These are phyloP conservation scores for Andrena bicolor DNA, from an alignment of 2,888 invertebrate species.

Conservation along the genomic window DNA sequence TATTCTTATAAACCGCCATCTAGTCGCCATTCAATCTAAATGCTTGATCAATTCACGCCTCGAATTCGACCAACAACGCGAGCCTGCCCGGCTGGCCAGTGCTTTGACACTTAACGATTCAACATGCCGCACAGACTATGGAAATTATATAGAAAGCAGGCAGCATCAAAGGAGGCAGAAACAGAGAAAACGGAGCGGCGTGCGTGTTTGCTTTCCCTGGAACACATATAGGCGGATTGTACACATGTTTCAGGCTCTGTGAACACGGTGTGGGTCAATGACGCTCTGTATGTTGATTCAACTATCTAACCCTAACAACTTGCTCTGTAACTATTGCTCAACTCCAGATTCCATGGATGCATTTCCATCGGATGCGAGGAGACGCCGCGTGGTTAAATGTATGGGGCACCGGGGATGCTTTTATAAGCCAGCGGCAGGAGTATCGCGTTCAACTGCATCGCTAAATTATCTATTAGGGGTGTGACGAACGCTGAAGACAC, in stretches of 20 bases:
- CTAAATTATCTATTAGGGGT: conserved; percentile 3
- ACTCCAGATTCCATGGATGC: conserved; percentile 68
- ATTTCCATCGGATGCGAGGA: conserved; percentile 69
- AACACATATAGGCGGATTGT: conserved; percentile 42
- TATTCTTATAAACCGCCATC: neutral
- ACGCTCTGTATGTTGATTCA: conserved; percentile 57
- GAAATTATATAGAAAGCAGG: conserved; percentile 34
- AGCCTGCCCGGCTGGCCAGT: neutral
- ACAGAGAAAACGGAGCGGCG: conserved; percentile 36
- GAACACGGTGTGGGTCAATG: conserved; percentile 60
- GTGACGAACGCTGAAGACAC: neutral
- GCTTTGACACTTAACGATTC: conserved; percentile 4
- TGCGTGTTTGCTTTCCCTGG: conserved; percentile 38
- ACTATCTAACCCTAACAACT: conserved; percentile 64
- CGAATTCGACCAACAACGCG: neutral
- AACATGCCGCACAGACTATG: neutral
- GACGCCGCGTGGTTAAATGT: conserved; percentile 28
- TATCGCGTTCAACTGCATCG: neutral
- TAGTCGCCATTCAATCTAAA: neutral
- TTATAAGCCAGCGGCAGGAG: conserved; percentile 10
- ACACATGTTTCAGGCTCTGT: conserved; percentile 42
- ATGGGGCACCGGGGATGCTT: conserved; percentile 22
- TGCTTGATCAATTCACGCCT: neutral
- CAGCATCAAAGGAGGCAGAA: conserved; percentile 39
- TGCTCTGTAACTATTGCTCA: conserved; percentile 65